These are phyloP conservation scores for Odontothrips loti DNA, from an alignment of 2,888 invertebrate genomes.

Conservation along the genomic window DNA sequence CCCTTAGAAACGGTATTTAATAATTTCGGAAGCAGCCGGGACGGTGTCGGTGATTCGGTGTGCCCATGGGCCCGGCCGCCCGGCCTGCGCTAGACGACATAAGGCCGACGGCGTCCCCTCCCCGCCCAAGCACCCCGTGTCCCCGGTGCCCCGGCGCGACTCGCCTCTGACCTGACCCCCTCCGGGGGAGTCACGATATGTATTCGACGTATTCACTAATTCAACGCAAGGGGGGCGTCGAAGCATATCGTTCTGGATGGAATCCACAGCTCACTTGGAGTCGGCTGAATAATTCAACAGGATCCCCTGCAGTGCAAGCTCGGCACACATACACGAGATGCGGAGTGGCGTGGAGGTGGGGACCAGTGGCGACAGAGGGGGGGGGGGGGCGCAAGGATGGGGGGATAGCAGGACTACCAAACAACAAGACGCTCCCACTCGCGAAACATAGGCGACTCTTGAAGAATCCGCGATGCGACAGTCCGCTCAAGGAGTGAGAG, in stretches of 20 bases:
- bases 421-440: background rate
- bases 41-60: too few relatives aligned
- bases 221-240: background rate
- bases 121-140: too few relatives aligned
- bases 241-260: constrained; percentile 22
- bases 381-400: background rate
- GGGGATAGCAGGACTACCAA: background rate
- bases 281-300: constrained; percentile 13
- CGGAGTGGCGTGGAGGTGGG: background rate
- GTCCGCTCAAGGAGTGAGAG: background rate
- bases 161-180: too few relatives aligned
- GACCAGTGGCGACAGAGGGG: background rate
- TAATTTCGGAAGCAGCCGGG: too few relatives aligned
- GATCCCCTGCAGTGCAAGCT: constrained; percentile 15
- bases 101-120: too few relatives aligned
- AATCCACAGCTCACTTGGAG: constrained; percentile 15
- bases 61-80: too few relatives aligned
- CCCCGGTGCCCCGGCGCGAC: too few relatives aligned
- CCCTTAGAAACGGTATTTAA: too few relatives aligned
- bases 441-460: background rate
- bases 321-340: background rate
- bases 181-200: background rate
- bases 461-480: background rate
- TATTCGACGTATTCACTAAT: background rate
- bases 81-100: too few relatives aligned